These are phyloP conservation scores for Hesperia comma DNA, from an alignment of 2,888 invertebrate genomes.

Conservation along the genomic window DNA sequence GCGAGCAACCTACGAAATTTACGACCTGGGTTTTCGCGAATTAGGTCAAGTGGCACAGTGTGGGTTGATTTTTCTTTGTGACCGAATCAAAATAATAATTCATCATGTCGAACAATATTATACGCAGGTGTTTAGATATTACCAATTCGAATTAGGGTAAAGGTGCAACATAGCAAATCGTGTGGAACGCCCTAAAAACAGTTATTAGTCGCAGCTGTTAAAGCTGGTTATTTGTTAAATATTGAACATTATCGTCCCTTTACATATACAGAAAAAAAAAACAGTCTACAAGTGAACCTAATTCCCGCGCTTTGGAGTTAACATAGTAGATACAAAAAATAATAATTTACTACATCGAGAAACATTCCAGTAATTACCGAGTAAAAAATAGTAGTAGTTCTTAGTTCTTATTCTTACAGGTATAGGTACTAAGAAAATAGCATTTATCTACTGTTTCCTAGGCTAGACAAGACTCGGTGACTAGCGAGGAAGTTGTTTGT, in stretches of 20 bases:
- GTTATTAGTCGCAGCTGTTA: slow-evolving; percentile 7
- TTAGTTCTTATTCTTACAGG: too few relatives aligned
- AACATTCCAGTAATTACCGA: too few relatives aligned
- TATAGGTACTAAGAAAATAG: too few relatives aligned
- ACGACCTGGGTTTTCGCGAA: slow-evolving; percentile 11
- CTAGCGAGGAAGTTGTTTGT: slow-evolving; percentile 30
- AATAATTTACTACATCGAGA: too few relatives aligned
- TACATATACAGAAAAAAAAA: too few relatives aligned
- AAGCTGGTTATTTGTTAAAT: not conserved
- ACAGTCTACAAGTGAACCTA: too few relatives aligned
- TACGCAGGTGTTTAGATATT: not conserved
- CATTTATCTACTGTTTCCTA: not conserved
- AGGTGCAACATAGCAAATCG: slow-evolving; percentile 40
- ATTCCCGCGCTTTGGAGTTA: too few relatives aligned
- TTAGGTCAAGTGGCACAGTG: slow-evolving; percentile 18
- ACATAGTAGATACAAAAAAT: too few relatives aligned
- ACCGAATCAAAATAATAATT: not conserved
- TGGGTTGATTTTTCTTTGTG: not conserved
- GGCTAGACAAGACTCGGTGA: not conserved
- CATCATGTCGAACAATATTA: not conserved
- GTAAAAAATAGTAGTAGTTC: too few relatives aligned
- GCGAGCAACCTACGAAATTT: not conserved
- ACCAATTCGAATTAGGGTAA: slow-evolving; percentile 33
- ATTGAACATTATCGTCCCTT: too few relatives aligned
- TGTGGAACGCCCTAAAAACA: slow-evolving; percentile 29